Conservation (phyloP, 2,888 invertebrate species). For the Eupelmus urozonus region DNA sequence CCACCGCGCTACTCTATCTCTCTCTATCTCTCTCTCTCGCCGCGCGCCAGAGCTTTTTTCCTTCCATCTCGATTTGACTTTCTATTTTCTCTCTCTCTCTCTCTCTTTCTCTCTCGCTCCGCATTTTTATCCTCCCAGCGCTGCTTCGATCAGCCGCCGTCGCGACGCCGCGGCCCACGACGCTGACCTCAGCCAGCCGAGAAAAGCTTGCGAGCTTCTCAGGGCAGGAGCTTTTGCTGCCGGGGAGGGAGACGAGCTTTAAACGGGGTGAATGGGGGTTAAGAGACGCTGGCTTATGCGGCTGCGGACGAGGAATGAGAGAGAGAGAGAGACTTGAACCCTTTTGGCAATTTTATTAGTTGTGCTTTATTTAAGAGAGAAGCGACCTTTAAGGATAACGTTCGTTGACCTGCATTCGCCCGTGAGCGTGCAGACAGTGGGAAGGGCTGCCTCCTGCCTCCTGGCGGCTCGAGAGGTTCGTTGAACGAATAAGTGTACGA, state of each 20-base stretch:
- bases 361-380: background rate
- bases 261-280: too few species aligned
- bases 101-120: constrained; percentile 44
- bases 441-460: too few species aligned
- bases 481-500: too few species aligned
- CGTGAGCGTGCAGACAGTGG: background rate
- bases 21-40: background rate
- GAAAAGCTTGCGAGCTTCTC: background rate
- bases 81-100: constrained; percentile 42
- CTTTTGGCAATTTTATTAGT: background rate
- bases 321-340: background rate
- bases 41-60: constrained; percentile 40
- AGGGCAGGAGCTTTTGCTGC: background rate
- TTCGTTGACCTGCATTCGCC: background rate
- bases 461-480: too few species aligned
- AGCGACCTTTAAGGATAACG: too few species aligned
- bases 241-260: too few species aligned
- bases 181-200: constrained; percentile 37
- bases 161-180: constrained; percentile 40
- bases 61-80: constrained; percentile 46
- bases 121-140: constrained; percentile 13
- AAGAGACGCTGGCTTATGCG: too few species aligned
- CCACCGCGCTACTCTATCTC: constrained; percentile 47
- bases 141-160: constrained; percentile 37
- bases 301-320: background rate